These are phyloP conservation scores for Palythoa caribaeorum DNA, from an alignment of 92 coral and sea anemone species.

Conservation along the genomic window DNA sequence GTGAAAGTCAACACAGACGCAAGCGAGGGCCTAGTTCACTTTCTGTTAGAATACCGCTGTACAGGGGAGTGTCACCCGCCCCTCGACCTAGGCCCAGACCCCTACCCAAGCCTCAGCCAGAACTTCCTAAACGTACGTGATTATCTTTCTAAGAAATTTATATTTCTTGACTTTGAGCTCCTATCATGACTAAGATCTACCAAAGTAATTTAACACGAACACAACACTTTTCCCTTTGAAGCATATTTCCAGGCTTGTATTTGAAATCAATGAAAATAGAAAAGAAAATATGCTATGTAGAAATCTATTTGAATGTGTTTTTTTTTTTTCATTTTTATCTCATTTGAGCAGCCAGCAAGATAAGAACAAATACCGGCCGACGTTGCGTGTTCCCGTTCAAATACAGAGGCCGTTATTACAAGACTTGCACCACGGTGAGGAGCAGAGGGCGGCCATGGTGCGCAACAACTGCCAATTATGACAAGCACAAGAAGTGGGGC, in stretches of 20 bases:
- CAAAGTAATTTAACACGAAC: no score
- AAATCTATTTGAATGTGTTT: no score
- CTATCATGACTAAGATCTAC: no score
- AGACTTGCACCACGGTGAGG: background rate
- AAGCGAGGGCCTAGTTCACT: constrained; percentile 31
- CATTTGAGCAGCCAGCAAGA: constrained; percentile 19
- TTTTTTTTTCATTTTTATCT: background rate
- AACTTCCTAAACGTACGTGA: constrained; percentile 35
- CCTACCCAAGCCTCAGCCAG: constrained; percentile 25
- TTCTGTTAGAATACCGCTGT: constrained; percentile 46
- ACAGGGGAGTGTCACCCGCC: constrained; percentile 36
- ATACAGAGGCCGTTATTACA: background rate
- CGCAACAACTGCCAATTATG: constrained; percentile 9
- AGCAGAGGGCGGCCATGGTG: constrained; percentile 12
- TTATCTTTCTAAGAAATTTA: no score
- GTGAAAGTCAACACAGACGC: constrained; percentile 19
- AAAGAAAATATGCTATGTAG: background rate
- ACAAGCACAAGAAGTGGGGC: constrained; percentile 24
- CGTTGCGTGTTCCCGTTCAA: constrained; percentile 23
- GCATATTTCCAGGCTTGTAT: no score
- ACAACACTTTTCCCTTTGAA: no score
- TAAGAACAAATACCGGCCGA: background rate
- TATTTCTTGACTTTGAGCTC: no score
- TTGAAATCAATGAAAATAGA: background rate
- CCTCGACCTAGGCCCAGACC: constrained; percentile 35